These are phyloP conservation scores for Therioaphis trifolii DNA, from an alignment of 2,888 invertebrate genomes.

Conservation along the genomic window DNA sequence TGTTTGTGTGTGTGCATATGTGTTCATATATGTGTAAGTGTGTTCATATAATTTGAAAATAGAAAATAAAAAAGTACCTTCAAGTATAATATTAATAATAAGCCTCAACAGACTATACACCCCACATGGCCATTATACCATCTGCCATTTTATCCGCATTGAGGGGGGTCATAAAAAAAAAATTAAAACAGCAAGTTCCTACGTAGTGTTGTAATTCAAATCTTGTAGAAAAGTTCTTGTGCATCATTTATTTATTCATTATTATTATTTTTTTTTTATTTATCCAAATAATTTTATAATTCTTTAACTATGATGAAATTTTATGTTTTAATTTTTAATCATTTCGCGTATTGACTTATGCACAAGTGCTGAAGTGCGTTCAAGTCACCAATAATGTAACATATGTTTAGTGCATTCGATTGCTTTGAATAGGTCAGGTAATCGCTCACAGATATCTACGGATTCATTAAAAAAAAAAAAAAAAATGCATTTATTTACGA, in stretches of 20 bases:
- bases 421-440: not conserved
- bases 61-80: conserved; percentile 33
- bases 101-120: conserved; percentile 26
- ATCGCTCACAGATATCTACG: not conserved
- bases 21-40: not conserved
- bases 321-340: too few species aligned
- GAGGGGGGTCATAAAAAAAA: conserved; percentile 4
- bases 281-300: too few species aligned
- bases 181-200: not conserved
- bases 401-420: conserved; percentile 23
- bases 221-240: not conserved
- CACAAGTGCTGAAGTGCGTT: not conserved
- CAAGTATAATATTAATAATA: conserved; percentile 46
- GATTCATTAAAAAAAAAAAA: not conserved
- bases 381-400: conserved; percentile 26
- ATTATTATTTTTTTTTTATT: too few species aligned
- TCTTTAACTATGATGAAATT: not conserved
- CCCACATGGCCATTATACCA: conserved; percentile 43
- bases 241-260: too few species aligned
- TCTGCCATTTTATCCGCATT: conserved; percentile 44
- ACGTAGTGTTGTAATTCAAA: not conserved
- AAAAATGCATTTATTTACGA: not conserved
- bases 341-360: too few species aligned
- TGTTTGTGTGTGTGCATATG: not conserved
- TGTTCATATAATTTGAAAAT: conserved; percentile 24